Percentiles rank a stretch among this genome's conserved stretches.
phyloP scores from a whole-genome alignment of 2,113 vertebrate genomes.

The Electrona antarctica region DNA sequence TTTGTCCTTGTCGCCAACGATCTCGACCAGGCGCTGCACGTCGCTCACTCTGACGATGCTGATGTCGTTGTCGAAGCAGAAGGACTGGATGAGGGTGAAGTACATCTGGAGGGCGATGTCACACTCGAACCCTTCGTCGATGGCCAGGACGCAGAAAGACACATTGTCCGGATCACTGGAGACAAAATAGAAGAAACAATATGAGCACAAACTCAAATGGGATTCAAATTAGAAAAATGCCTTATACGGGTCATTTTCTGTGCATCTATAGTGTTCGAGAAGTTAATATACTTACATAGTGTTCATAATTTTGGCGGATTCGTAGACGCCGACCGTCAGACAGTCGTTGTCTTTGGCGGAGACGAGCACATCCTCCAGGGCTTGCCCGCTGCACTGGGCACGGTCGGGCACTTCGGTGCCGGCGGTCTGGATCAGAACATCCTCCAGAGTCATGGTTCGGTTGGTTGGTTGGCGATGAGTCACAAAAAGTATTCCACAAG shows the following conservation, averaged over 20 bases:
- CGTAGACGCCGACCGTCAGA: constrained; percentile 93
- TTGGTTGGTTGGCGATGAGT: constrained; percentile 7
- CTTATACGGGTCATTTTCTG: no score
- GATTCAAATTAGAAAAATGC: background rate
- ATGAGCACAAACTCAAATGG: constrained; percentile 3
- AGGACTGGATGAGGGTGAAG: constrained; percentile 85
- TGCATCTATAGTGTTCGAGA: background rate
- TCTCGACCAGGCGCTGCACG: constrained; percentile 71
- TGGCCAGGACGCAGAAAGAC: constrained; percentile 64
- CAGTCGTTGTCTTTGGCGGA: constrained; percentile 88
- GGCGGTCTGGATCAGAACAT: constrained; percentile 62
- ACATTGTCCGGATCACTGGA: constrained; percentile 69
- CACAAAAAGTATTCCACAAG: constrained; percentile 50
- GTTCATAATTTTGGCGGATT: constrained; percentile 96
- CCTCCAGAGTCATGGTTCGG: constrained; percentile 79
- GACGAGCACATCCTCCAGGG: constrained; percentile 86
- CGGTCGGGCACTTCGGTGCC: constrained; percentile 57
- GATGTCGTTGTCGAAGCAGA: constrained; percentile 85
- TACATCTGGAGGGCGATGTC: constrained; percentile 77
- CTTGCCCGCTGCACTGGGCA: constrained; percentile 83
- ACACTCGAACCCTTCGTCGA: constrained; percentile 63
- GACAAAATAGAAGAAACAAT: background rate
- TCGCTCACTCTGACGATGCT: constrained; percentile 80
- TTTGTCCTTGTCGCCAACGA: constrained; percentile 68
- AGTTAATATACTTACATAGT: constrained; percentile 83